Conservation (phyloP, 2,888 invertebrate species). For the Syritta pipiens region DNA sequence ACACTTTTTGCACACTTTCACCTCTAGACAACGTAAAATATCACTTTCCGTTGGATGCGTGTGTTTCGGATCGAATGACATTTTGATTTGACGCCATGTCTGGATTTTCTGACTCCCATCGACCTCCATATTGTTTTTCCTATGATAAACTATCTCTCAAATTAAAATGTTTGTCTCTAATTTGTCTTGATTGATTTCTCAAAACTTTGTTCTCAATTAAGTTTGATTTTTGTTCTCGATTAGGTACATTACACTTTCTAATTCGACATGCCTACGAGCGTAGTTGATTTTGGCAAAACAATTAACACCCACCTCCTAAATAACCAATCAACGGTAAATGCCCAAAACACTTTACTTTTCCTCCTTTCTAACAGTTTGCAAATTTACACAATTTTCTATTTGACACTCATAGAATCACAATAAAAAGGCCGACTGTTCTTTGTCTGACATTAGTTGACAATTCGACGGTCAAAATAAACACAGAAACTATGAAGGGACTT, state of each 20-base stretch:
- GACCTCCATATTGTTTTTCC: no score
- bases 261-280: not conserved
- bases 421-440: no score
- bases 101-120: no score
- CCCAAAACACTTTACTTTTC: not conserved
- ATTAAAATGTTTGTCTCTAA: no score
- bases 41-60: no score
- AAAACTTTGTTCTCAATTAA: no score
- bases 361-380: not conserved
- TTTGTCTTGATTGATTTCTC: no score
- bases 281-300: not conserved
- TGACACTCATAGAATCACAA: not conserved
- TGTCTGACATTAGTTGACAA: conserved; percentile 27
- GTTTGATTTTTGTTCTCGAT: conserved; percentile 1
- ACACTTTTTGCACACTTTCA: no score
- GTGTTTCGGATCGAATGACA: no score
- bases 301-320: conserved; percentile 31
- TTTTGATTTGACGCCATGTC: no score
- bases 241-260: not conserved
- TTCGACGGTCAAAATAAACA: not conserved
- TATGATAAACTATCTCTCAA: no score
- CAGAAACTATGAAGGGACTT: conserved; percentile 36
- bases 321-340: not conserved
- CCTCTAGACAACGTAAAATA: no score
- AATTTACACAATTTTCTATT: not conserved